A percentile compares a stretch with the other conserved stretches of the same genome.
phyloP scores from a whole-genome alignment of 1,140 invertebrate genomes.

The Musca vetustissima region DNA sequence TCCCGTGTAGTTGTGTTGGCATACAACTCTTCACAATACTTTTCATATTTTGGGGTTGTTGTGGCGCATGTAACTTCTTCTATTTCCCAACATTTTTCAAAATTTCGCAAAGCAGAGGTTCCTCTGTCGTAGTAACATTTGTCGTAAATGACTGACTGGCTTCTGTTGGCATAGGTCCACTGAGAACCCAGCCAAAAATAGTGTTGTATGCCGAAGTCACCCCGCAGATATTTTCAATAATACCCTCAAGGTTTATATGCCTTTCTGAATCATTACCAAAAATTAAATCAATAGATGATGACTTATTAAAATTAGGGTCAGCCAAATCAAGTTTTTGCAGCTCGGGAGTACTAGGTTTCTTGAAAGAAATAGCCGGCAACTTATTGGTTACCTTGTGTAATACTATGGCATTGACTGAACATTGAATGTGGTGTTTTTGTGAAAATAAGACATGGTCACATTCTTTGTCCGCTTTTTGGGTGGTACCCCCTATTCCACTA shows the following conservation, averaged over 20 bases:
- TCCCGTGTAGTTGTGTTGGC: not conserved
- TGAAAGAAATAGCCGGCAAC: not conserved
- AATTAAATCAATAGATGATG: not conserved
- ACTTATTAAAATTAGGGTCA: not conserved
- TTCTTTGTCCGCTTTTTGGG: not conserved
- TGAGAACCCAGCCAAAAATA: slow-evolving; percentile 2
- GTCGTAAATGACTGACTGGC: not conserved
- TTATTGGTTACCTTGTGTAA: not conserved
- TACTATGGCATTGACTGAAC: not conserved
- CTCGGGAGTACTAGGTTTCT: not conserved
- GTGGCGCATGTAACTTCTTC: not conserved
- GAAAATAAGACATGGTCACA: not conserved
- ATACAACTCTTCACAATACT: not conserved
- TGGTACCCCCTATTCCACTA: not conserved
- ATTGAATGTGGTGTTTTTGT: not conserved
- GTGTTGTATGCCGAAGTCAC: not conserved
- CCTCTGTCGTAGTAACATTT: not conserved
- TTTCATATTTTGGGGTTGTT: not conserved
- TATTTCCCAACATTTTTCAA: slow-evolving; percentile 3
- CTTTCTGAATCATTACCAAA: not conserved
- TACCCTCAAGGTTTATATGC: not conserved
- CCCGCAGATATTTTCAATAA: not conserved
- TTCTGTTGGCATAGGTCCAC: not conserved
- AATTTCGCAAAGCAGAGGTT: not conserved
- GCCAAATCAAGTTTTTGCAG: not conserved